Evolutionary conservation across 2,113 vertebrate genomes (phyloP), one percentile per base, ranked within the genome.

Genomic region (Corythaeola cristata): DNA sequence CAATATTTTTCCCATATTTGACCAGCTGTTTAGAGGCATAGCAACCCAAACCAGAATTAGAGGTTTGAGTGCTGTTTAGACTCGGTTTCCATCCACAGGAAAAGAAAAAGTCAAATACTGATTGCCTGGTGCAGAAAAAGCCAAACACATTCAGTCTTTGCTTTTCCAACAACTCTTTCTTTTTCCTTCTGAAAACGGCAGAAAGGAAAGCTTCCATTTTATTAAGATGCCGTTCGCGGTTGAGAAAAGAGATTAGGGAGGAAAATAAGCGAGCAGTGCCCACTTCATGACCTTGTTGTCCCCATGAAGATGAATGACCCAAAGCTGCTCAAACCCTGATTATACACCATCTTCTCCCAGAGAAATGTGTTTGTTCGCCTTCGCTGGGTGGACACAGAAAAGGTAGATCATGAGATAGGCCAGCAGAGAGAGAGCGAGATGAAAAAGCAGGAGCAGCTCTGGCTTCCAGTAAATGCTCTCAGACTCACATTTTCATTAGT

Each of bases 401-500:
- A 94, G 87, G 93, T 12, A 76, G 84, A 55, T 89, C 35, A 55
- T 47, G 69, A 91, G 62, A 22, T 62, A 53, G 96, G 55, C 83
- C 45, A 74, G 90, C 72, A n/a, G 37, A 69, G 84, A 87, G 47
- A 33, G 55, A 32, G 53, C 3, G 74, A 96, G 92, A 90, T 93
- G 92, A 80, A 91, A 80, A 84, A 83, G 45, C 69, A 18, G 3
- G 41, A 95, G 93, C 95, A 93, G 90, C 90, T 85, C 90, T 85
- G 88, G 27, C 88, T 96, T 93, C 93, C 88, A 30, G 90, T 58
- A 96, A 96, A 80, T 47, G 93, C 90, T 96, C 94, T 94, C 93
- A 88, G 89, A 55, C 73, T 96, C 89, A 85, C 87, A 95, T 96
- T 96, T 96, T 97, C 96, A 97, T 96, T 96, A 97, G 95, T 28